Evolutionary conservation across 2,113 vertebrate genomes (phyloP), one percentile per base, ranked within the genome.

Genomic region (Carlito syrichta): DNA sequence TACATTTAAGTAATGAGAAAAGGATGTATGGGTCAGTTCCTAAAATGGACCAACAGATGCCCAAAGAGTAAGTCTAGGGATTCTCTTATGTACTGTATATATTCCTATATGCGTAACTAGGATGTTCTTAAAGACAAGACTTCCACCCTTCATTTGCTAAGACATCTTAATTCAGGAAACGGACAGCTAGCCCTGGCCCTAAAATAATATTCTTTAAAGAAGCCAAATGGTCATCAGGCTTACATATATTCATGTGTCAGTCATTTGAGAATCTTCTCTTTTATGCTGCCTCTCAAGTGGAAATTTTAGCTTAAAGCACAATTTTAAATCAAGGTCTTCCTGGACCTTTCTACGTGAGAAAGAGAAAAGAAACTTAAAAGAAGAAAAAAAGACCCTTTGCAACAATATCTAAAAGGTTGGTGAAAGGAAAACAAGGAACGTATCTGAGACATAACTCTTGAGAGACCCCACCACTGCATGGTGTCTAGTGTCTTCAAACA

Each of bases 361-460:
- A n/a, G n/a, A n/a, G n/a, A n/a, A n/a, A n/a, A n/a, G n/a, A n/a
- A n/a, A n/a, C n/a, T n/a, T n/a, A n/a, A n/a, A n/a, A n/a, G n/a
- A n/a, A n/a, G n/a, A n/a, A n/a, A n/a, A n/a, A n/a, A n/a, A n/a
- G n/a, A n/a, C n/a, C n/a, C n/a, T n/a, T n/a, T n/a, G 60, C 66
- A 77, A 86, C 10, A 78, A 69, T 83, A 78, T 32, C 43, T 74
- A 77, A 32, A 27, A 58, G 38, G n/a, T 1, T n/a, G 40, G 66
- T 78, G 77, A 83, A 92, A 88, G 54, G 27, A 96, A 94, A 91
- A 62, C 52, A 76, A 94, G n/a, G 62, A 86, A 79, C 19, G 14
- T 6, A 87, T n/a, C 82, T 60, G 23, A 91, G 25, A 91, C 93
- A 66, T 68, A 81, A 96, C 45, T 93, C 60, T 81, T 73, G 63